These are phyloP conservation scores for Rhadina sibilatrix DNA, from an alignment of 2,113 vertebrate genomes.

Conservation along the genomic window DNA sequence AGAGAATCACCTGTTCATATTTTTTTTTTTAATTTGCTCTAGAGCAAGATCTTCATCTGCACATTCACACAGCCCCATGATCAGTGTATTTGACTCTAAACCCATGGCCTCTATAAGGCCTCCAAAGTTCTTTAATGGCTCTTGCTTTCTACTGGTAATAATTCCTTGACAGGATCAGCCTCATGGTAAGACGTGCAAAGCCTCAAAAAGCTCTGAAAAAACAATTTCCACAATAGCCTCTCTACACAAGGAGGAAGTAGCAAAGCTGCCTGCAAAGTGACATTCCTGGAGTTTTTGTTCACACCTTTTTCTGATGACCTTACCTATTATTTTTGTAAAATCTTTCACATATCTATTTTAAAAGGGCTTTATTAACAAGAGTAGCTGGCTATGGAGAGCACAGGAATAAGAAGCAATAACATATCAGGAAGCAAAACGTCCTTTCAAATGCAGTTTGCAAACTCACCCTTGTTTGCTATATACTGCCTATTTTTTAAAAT, in stretches of 20 bases:
- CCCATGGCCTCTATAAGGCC: neutral
- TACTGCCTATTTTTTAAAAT: slow-evolving; percentile 70
- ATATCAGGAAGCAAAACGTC: slow-evolving; percentile 52
- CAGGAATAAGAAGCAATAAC: neutral
- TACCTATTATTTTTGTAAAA: neutral
- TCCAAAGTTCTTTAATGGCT: neutral
- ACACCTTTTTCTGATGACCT: neutral
- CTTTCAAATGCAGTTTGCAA: slow-evolving; percentile 71
- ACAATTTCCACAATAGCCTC: neutral
- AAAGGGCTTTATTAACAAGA: neutral
- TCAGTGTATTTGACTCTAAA: neutral
- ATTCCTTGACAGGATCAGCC: neutral
- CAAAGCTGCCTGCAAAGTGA: neutral
- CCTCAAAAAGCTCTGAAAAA: neutral
- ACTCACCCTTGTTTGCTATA: slow-evolving; percentile 68
- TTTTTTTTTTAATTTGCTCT: neutral
- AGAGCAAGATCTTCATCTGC: neutral
- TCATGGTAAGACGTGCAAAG: neutral
- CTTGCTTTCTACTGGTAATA: neutral
- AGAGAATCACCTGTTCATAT: neutral
- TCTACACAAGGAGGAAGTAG: neutral
- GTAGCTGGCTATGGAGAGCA: neutral
- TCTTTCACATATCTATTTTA: neutral
- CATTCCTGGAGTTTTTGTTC: neutral
- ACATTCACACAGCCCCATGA: neutral